Percentiles rank a stretch among this genome's conserved stretches.
phyloP scores from a whole-genome alignment of 2,888 invertebrate genomes.

The Protodeltote pygarga region DNA sequence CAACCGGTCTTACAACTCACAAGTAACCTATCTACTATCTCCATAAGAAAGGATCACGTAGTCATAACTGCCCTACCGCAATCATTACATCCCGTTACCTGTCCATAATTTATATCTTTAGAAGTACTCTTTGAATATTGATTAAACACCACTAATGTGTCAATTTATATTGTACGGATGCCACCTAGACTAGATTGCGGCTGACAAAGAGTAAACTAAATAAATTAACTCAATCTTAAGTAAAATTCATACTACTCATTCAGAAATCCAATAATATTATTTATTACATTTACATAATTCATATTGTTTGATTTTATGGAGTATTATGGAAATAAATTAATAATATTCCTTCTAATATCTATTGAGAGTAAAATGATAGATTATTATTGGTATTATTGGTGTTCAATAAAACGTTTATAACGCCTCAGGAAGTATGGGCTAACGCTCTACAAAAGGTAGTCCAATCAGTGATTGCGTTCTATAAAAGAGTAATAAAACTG shows the following conservation, averaged over 20 bases:
- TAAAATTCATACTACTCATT: not conserved
- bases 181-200: constrained; percentile 2
- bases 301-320: constrained; percentile 5
- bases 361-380: constrained; percentile 7
- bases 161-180: constrained; percentile 31
- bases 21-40: too few relatives aligned
- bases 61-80: constrained; percentile 75
- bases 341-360: constrained; percentile 21
- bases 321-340: constrained; percentile 22
- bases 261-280: not conserved
- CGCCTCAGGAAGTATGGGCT: constrained; percentile 40
- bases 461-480: constrained; percentile 38
- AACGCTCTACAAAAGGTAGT: constrained; percentile 31
- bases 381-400: constrained; percentile 41
- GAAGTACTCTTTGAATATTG: constrained; percentile 42
- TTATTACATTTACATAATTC: not conserved
- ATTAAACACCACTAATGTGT: constrained; percentile 35
- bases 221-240: not conserved
- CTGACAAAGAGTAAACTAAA: constrained; percentile 3
- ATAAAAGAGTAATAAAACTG: constrained; percentile 36
- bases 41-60: constrained; percentile 43
- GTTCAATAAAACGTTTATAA: constrained; percentile 36
- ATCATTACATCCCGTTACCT: constrained; percentile 50
- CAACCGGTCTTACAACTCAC: constrained; percentile 11
- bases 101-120: constrained; percentile 38